Base-by-base conservation (phyloP, 2,797 vertebrate genomes). In the Sebastes goodei region DNA sequence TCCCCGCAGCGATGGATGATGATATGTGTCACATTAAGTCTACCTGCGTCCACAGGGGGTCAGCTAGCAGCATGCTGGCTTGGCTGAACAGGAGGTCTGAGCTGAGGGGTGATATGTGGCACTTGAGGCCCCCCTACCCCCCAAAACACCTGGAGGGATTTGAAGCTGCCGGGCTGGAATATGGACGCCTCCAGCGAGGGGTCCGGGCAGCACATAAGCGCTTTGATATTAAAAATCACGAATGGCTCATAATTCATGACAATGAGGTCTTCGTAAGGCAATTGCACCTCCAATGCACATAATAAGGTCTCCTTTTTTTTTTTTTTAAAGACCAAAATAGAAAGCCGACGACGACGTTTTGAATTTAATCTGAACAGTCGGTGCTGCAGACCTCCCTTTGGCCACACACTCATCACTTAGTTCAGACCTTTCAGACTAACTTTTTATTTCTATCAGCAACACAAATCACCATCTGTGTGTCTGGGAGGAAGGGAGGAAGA, bases 11-110 rank as follows among this genome's bases (percentile, higher is more conserved):
- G 86, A 89, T 81, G 91, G 89, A 92, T 85, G 93, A 85, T 95
- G 95, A 96, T 96, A 95, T 96, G 95, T 95, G 90, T 94, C 91
- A 93, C 92, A 92, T 87, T 94, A 91, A 88, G 86, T 92, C 94
- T 94, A 93, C 92, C 87, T 93, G 93, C 89, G 70, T 88, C 83
- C 76, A 92, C 88, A 83, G 85, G 88, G 89, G 89, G 87, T 87
- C 85, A 84, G 91, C 87, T 89, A 90, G 90, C 89, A 88, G 89
- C 90, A 67, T 80, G 88, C 88, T 87, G 88, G 83, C 88, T 86
- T 76, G 83, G 83, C 88, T 88, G 82, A 82, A 89, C 79, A 85
- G 88, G 88, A 92, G 92, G 93, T 93, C 92, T 93, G 86, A 89
- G 84, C 88, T 78, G 79, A 89, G 90, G 90, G 88, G 83, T 91